Evolutionary conservation across 53 echinoderm and acorn worm genomes (phyloP).

Genomic region (Mesocentrotus franciscanus): DNA sequence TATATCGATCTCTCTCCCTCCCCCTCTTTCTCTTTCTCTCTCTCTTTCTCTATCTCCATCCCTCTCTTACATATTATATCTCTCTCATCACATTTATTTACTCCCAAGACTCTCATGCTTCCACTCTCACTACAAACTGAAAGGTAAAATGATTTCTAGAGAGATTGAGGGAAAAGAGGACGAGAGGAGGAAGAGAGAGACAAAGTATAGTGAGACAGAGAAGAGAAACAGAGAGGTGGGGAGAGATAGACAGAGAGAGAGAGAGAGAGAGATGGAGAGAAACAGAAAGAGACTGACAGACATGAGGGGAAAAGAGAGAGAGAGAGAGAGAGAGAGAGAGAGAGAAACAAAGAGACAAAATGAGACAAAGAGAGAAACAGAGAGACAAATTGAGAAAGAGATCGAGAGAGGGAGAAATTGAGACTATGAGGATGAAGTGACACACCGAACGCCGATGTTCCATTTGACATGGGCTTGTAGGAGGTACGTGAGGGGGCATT

Average conservation of each 20-base stretch:
- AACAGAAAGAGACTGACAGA: no score
- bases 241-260: not conserved
- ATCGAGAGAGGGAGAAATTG: not conserved
- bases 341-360: not conserved
- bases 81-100: no score
- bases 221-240: not conserved
- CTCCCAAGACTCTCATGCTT: no score
- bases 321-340: not conserved
- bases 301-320: not conserved
- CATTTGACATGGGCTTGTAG: not conserved
- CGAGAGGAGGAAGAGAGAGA: not conserved
- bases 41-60: not conserved
- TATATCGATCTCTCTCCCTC: not conserved
- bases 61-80: not conserved
- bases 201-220: not conserved
- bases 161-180: not conserved
- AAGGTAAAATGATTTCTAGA: not conserved
- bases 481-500: slow-evolving; percentile 50
- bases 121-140: not conserved
- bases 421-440: not conserved
- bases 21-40: not conserved
- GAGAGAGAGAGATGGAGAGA: not conserved
- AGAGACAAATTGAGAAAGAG: not conserved
- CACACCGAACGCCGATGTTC: not conserved
- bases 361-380: not conserved